phyloP scores from a whole-genome alignment of 2,113 vertebrate species.

The Poecile atricapillus region DNA sequence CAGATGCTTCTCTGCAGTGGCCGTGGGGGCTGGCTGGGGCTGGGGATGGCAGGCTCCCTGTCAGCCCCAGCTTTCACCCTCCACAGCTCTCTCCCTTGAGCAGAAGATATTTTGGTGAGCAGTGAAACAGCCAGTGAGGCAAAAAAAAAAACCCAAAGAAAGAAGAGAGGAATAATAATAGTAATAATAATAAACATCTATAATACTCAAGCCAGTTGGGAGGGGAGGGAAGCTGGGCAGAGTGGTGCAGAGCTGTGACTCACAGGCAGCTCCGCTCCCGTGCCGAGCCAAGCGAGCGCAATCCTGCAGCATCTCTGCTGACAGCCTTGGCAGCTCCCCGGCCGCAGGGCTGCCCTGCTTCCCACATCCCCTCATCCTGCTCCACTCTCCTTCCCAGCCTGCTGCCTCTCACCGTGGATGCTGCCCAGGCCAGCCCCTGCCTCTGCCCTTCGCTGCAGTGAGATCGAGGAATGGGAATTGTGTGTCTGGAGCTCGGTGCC shows the following conservation, averaged over 20 bases:
- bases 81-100: background rate
- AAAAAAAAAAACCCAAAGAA: background rate
- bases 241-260: conserved; percentile 39
- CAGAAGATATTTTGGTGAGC: background rate
- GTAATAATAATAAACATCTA: background rate
- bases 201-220: background rate
- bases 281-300: background rate
- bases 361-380: background rate
- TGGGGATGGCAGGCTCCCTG: background rate
- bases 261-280: background rate
- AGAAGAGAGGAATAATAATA: background rate
- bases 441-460: rapidly evolving
- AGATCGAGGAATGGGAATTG: background rate
- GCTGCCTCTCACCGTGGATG: rapidly evolving
- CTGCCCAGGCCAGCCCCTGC: rapidly evolving
- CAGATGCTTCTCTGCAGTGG: background rate
- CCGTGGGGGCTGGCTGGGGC: background rate
- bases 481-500: background rate
- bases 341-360: background rate
- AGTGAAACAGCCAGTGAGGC: background rate
- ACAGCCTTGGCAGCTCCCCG: background rate
- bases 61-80: rapidly evolving
- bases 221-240: background rate
- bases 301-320: background rate
- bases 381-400: rapidly evolving